A percentile compares a stretch with the other conserved stretches of the same genome.
Evolutionary conservation across 2,888 invertebrate species (phyloP).

Genomic region (Lycia hirtaria): DNA sequence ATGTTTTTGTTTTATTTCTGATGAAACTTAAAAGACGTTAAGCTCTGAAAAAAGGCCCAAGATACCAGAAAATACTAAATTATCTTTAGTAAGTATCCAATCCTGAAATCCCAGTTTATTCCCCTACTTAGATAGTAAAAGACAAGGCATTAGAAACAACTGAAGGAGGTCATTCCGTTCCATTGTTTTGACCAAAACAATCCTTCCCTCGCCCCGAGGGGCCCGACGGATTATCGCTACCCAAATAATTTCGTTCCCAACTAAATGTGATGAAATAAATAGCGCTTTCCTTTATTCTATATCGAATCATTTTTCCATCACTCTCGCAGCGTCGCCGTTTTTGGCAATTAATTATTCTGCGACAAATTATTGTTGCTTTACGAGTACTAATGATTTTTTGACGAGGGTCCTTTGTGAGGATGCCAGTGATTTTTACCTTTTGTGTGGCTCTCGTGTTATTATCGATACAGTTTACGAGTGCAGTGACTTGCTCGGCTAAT

Average conservation of each 20-base stretch:
- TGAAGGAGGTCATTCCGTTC: slow-evolving; percentile 21
- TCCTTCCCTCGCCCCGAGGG: slow-evolving; percentile 25
- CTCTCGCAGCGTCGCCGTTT: slow-evolving; percentile 43
- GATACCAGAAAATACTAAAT: too few species aligned
- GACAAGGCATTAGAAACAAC: slow-evolving; percentile 24
- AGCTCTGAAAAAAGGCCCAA: too few species aligned
- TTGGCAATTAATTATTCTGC: slow-evolving; percentile 59
- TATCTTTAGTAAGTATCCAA: background rate
- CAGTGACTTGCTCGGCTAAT: slow-evolving; percentile 28
- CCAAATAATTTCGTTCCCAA: slow-evolving; percentile 32
- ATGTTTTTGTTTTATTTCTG: too few species aligned
- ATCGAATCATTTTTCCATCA: slow-evolving; percentile 68
- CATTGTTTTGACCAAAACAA: slow-evolving; percentile 31
- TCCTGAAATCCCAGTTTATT: slow-evolving; percentile 20
- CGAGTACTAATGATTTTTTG: slow-evolving; percentile 74
- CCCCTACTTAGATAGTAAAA: slow-evolving; percentile 18
- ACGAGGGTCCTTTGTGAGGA: slow-evolving; percentile 68
- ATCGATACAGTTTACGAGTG: slow-evolving; percentile 24
- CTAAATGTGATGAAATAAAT: slow-evolving; percentile 33
- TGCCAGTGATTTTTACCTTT: slow-evolving; percentile 56
- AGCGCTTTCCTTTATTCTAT: slow-evolving; percentile 50
- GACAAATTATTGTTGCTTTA: slow-evolving; percentile 74
- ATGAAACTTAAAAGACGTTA: too few species aligned
- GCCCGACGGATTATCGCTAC: slow-evolving; percentile 23
- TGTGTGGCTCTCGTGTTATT: slow-evolving; percentile 31